Percentiles rank a stretch among this genome's conserved stretches.
Evolutionary conservation across 1,140 invertebrate species (phyloP).

Genomic region (Rhagoletis zephyria): DNA sequence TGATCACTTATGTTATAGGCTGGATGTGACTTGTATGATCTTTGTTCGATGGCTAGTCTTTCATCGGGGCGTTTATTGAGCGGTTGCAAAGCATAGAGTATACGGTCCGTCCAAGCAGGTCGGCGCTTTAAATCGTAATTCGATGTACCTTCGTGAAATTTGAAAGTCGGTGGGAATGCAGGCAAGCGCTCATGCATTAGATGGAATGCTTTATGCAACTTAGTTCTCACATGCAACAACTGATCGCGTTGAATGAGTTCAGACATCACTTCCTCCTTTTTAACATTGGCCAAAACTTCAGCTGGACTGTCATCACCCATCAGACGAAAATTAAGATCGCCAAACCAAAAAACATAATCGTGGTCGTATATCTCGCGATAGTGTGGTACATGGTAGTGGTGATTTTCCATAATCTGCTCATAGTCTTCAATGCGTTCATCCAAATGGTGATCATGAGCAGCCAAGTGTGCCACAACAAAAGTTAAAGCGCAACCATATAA

Average conservation of each 20-base stretch:
- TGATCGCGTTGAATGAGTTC: slow-evolving; percentile 83
- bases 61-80: slow-evolving; percentile 65
- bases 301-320: slow-evolving; percentile 78
- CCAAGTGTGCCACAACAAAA: slow-evolving; percentile 90
- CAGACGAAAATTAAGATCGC: slow-evolving; percentile 93
- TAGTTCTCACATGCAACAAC: slow-evolving; percentile 79
- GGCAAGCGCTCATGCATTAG: slow-evolving; percentile 83
- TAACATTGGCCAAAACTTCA: slow-evolving; percentile 78
- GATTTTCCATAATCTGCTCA: slow-evolving; percentile 84
- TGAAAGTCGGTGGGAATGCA: slow-evolving; percentile 91
- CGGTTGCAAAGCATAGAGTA: slow-evolving; percentile 89
- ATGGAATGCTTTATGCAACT: slow-evolving; percentile 83
- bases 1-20: slow-evolving; percentile 94
- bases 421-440: slow-evolving; percentile 89
- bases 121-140: slow-evolving; percentile 88
- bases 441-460: slow-evolving; percentile 87
- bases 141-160: slow-evolving; percentile 82
- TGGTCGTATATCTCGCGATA: slow-evolving; percentile 90
- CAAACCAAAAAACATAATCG: slow-evolving; percentile 97
- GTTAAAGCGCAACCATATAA: slow-evolving; percentile 89
- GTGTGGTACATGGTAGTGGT: slow-evolving; percentile 81
- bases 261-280: slow-evolving; percentile 80
- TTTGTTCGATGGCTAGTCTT: slow-evolving; percentile 79
- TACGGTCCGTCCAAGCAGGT: slow-evolving; percentile 98
- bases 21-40: slow-evolving; percentile 89